Base-by-base conservation (phyloP, 2,113 vertebrate species). In the Trogon melanurus region DNA sequence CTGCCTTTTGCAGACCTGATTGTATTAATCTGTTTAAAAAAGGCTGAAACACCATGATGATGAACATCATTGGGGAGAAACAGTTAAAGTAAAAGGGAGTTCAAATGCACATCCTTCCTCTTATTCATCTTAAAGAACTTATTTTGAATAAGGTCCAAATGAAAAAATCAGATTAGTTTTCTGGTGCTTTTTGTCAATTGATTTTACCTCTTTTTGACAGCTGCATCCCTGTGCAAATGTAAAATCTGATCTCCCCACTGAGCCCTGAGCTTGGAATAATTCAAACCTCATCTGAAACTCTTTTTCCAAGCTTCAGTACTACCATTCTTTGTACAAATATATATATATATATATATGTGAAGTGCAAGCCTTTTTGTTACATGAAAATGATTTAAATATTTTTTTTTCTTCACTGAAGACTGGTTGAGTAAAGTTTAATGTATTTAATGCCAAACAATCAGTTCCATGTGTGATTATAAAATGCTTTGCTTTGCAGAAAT, bases 211-310 rank as follows among this genome's bases (percentile, higher is more conserved):
- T 89, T 89, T 95, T 93, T 95, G 88, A 92, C 71, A 92, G 78
- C 61, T 54, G 54, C 50, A 36, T 80, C 91, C 47, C 69, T 61
- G 27, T 84, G 66, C 47, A 79, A 88, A 89, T 90, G 70, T 74
- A 96, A 90, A 95, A 95, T 74, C 83, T 82, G 53, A 96, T 91
- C 80, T 97, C 79, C 88, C 71, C 88, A 53, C 57, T 89, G 75
- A 94, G 75, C 78, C 76, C 78, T 79, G 72, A 64, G 70, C 96
- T 92, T 96, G 53, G 56, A 75, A 95, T 95, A 97, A 95, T 95
- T 95, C 89, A 96, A 71, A 50, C 69, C 72, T 95, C 79, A 85
- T 93, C 62, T 78, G 85, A 79, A 83, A 79, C 60, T 96, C 27
- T 71, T 92, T 96, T 94, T 95, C 57, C 74, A 88, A 79, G 27